phyloP scores from a whole-genome alignment of 2,113 vertebrate species.

The Muntiacus reevesi region DNA sequence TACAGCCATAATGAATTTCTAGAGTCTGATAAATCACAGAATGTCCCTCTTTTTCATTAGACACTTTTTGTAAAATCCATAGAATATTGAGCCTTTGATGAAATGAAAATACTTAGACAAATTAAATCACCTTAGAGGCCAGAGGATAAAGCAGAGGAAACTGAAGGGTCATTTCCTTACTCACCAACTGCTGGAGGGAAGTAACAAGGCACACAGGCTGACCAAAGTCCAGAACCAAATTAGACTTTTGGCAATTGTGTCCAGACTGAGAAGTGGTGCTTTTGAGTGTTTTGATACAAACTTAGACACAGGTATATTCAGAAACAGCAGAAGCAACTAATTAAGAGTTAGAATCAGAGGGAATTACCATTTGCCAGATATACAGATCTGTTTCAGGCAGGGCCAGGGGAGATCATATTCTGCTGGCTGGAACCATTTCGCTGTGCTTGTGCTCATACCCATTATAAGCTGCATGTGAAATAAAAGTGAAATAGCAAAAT shows the following conservation, averaged over 20 bases:
- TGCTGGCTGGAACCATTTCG: not conserved
- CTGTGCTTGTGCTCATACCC: slow-evolving; percentile 38
- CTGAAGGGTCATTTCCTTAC: slow-evolving; percentile 24
- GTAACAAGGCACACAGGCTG: slow-evolving; percentile 41
- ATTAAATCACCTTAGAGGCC: slow-evolving; percentile 32
- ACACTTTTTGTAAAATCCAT: not conserved
- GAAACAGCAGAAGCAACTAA: slow-evolving; percentile 16
- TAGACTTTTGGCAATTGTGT: slow-evolving; percentile 34
- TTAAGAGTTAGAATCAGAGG: slow-evolving; percentile 27
- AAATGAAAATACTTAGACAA: slow-evolving; percentile 25
- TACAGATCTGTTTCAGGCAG: not conserved
- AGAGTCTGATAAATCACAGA: slow-evolving; percentile 23
- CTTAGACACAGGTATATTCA: slow-evolving; percentile 3
- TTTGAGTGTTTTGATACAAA: slow-evolving; percentile 1
- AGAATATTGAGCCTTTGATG: slow-evolving; percentile 46
- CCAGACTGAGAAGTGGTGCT: not conserved
- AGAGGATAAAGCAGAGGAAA: slow-evolving; percentile 39
- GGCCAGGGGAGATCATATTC: not conserved
- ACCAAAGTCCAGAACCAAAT: slow-evolving; percentile 39
- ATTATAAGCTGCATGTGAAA: slow-evolving; percentile 38
- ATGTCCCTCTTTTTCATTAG: not conserved
- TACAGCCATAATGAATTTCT: slow-evolving; percentile 3
- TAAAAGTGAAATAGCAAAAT: slow-evolving; percentile 59
- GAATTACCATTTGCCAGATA: slow-evolving; percentile 34
- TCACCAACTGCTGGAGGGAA: slow-evolving; percentile 27